Evolutionary conservation across 2,797 vertebrate genomes (phyloP).

Genomic region (Mormyrops boulengeri): DNA sequence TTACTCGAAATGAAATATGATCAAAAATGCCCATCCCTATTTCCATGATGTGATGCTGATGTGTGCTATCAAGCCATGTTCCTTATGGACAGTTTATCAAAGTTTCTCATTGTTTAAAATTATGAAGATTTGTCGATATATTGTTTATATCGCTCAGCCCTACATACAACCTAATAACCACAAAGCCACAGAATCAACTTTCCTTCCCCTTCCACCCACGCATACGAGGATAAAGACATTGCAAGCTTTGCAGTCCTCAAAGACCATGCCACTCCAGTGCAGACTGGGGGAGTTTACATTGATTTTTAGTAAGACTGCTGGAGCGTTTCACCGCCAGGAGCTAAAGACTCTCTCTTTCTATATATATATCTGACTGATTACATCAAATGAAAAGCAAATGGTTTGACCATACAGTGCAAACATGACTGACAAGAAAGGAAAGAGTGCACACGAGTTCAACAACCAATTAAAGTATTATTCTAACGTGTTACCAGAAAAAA

Average conservation of each 20-base stretch:
- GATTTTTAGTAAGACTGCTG: neutral
- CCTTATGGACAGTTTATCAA: neutral
- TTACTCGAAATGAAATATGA: too few relatives aligned
- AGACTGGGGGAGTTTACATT: neutral
- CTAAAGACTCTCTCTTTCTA: neutral
- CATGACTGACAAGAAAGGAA: neutral
- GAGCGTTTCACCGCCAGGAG: neutral
- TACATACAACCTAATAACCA: neutral
- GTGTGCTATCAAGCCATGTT: neutral
- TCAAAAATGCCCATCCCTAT: too few relatives aligned
- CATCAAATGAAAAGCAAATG: neutral
- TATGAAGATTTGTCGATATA: neutral
- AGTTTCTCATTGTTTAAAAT: neutral
- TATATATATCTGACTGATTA: neutral
- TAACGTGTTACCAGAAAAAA: neutral
- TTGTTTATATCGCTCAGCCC: neutral
- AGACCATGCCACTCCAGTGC: neutral
- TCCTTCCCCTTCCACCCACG: neutral
- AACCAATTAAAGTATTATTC: neutral
- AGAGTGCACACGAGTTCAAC: neutral
- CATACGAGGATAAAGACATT: neutral
- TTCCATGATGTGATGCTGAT: neutral
- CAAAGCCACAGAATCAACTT: neutral
- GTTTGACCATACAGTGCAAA: conserved; percentile 3
- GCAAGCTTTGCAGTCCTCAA: neutral